Conservation (phyloP, 2,797 vertebrate species). For the Austrolebias charrua region DNA sequence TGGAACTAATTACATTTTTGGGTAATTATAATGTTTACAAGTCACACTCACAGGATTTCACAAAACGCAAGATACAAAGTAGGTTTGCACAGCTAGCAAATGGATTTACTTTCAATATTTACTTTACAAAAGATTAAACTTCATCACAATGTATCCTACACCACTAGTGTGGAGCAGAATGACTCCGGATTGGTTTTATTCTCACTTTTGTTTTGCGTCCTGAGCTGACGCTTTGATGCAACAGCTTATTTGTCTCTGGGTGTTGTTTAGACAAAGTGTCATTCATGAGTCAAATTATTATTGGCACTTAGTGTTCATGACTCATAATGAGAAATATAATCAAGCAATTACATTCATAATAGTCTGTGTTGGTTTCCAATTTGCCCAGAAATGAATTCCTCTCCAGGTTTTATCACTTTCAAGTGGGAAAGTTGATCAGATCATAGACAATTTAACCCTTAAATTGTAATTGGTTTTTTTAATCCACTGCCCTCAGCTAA, state of each 20-base stretch:
- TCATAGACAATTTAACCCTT: slow-evolving; percentile 30
- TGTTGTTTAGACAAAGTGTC: slow-evolving; percentile 61
- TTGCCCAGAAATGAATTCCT: slow-evolving; percentile 53
- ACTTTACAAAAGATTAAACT: not conserved
- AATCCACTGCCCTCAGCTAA: slow-evolving; percentile 18
- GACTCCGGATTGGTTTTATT: not conserved
- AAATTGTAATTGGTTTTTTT: slow-evolving; percentile 12
- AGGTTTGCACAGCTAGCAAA: not conserved
- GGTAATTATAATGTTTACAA: slow-evolving; percentile 3
- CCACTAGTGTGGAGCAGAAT: not conserved
- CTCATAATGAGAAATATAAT: slow-evolving; percentile 72
- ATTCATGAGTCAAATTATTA: slow-evolving; percentile 74
- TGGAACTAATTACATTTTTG: slow-evolving; percentile 12
- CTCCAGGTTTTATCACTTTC: slow-evolving; percentile 41
- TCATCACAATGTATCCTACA: not conserved
- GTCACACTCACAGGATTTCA: not conserved
- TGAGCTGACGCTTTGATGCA: slow-evolving; percentile 20
- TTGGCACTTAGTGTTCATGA: slow-evolving; percentile 66
- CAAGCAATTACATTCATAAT: slow-evolving; percentile 71
- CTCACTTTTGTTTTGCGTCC: slow-evolving; percentile 16
- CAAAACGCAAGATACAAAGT: not conserved
- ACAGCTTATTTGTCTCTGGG: slow-evolving; percentile 36
- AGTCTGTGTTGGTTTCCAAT: slow-evolving; percentile 64
- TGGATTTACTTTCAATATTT: not conserved
- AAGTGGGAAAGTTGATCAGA: slow-evolving; percentile 34